Percentiles rank a stretch among this genome's conserved stretches.
phyloP scores from a whole-genome alignment of 2,113 vertebrate genomes.

The Alouatta palliata region DNA sequence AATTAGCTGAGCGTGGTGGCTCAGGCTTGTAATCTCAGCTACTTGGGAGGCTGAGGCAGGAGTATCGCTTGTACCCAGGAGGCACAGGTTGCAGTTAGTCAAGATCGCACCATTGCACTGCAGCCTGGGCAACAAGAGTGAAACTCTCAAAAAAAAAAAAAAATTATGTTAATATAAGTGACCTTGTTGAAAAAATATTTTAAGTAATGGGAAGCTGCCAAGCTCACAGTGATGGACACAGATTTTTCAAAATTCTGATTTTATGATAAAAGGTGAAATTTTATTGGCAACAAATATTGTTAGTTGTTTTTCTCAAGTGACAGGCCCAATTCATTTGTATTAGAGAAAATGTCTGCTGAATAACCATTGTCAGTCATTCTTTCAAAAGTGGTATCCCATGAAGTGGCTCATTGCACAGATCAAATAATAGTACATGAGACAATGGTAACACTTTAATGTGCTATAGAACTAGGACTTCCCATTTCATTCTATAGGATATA shows the following conservation, averaged over 20 bases:
- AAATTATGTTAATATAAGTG: neutral
- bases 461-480: neutral
- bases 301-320: constrained; percentile 3
- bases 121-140: too few species aligned
- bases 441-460: neutral
- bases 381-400: neutral
- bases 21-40: too few species aligned
- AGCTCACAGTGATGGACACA: too few species aligned
- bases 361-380: neutral
- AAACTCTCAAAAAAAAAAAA: too few species aligned
- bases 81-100: too few species aligned
- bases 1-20: too few species aligned
- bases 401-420: neutral
- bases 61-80: too few species aligned
- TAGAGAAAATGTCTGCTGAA: neutral
- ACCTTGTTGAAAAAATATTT: neutral
- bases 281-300: constrained; percentile 34
- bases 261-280: constrained; percentile 52
- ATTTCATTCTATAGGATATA: neutral
- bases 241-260: neutral
- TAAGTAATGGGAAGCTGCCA: neutral
- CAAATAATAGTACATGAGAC: neutral
- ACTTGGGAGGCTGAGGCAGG: too few species aligned
- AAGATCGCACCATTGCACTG: too few species aligned
- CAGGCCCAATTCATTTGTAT: neutral